phyloP scores from a whole-genome alignment of 1,140 invertebrate genomes.

The Procambarus virginalis region DNA sequence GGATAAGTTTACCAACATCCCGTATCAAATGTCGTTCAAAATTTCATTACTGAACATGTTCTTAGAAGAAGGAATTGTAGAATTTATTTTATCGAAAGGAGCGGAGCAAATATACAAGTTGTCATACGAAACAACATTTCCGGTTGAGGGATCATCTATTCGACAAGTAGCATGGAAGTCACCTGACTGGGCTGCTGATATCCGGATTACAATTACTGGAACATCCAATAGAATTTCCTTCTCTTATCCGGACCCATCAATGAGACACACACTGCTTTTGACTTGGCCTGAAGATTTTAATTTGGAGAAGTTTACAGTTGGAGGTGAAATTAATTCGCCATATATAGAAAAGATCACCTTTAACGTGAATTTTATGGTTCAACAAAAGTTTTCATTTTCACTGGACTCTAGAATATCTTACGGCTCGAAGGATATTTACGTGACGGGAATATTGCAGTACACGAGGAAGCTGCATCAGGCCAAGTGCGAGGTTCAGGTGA shows the following conservation, averaged over 20 bases:
- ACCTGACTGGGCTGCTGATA: conserved; percentile 19
- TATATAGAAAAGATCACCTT: conserved; percentile 2
- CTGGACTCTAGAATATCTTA: conserved; percentile 5
- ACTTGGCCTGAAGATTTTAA: conserved; percentile 29
- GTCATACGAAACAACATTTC: conserved; percentile 21
- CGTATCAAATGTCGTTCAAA: conserved; percentile 7
- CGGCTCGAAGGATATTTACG: conserved; percentile 3
- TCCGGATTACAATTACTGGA: neutral
- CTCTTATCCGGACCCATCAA: conserved; percentile 21
- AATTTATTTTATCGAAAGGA: neutral
- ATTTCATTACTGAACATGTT: conserved; percentile 22
- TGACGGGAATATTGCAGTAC: conserved; percentile 28
- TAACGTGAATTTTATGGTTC: conserved; percentile 23
- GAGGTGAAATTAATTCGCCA: conserved; percentile 18
- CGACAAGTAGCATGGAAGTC: neutral
- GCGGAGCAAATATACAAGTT: conserved; percentile 12
- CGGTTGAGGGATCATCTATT: neutral
- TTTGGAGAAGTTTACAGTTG: conserved; percentile 27
- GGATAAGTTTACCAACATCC: conserved; percentile 7
- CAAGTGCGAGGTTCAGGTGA: conserved; percentile 20
- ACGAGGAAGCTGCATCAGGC: conserved; percentile 1
- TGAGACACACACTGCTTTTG: conserved; percentile 26
- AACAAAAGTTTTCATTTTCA: conserved; percentile 14
- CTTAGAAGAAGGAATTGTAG: conserved; percentile 23
- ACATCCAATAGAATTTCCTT: conserved; percentile 5